Conservation (phyloP, 2,888 invertebrate genomes). For the Acronicta psi region DNA sequence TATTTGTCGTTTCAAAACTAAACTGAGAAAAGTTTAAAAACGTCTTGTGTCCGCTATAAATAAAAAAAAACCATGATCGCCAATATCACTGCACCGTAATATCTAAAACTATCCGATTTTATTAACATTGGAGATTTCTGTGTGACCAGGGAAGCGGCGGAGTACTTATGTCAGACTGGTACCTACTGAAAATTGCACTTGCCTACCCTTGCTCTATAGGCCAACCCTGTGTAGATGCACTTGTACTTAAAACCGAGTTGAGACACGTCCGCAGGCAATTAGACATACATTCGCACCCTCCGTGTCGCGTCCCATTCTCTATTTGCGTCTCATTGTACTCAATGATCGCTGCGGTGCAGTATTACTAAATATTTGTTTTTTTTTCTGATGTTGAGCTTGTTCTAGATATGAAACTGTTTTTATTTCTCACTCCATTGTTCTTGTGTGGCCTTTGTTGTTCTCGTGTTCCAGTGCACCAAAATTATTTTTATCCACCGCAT, state of each 20-base stretch:
- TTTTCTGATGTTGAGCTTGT: slow-evolving; percentile 32
- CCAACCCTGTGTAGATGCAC: slow-evolving; percentile 56
- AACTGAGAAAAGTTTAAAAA: too few relatives aligned
- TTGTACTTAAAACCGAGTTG: slow-evolving; percentile 67
- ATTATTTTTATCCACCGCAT: slow-evolving; percentile 9
- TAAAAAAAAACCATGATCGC: too few relatives aligned
- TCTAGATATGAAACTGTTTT: slow-evolving; percentile 47
- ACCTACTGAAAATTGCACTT: too few relatives aligned
- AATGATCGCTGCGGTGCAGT: slow-evolving; percentile 38
- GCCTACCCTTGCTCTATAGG: not conserved
- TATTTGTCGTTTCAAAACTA: too few relatives aligned
- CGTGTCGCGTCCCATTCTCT: slow-evolving; percentile 58
- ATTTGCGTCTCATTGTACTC: slow-evolving; percentile 54
- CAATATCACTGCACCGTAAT: too few relatives aligned
- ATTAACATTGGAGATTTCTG: too few relatives aligned
- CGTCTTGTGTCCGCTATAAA: too few relatives aligned
- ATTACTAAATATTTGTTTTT: slow-evolving; percentile 34
- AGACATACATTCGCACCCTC: slow-evolving; percentile 68
- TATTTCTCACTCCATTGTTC: slow-evolving; percentile 34
- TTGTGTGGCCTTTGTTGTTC: slow-evolving; percentile 35
- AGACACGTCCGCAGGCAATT: slow-evolving; percentile 74
- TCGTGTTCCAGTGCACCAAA: slow-evolving; percentile 26
- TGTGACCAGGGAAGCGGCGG: too few relatives aligned
- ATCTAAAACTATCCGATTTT: too few relatives aligned
- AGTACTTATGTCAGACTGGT: too few relatives aligned